Conservation (phyloP, 2,888 invertebrate species). For the Desoria tigrina region DNA sequence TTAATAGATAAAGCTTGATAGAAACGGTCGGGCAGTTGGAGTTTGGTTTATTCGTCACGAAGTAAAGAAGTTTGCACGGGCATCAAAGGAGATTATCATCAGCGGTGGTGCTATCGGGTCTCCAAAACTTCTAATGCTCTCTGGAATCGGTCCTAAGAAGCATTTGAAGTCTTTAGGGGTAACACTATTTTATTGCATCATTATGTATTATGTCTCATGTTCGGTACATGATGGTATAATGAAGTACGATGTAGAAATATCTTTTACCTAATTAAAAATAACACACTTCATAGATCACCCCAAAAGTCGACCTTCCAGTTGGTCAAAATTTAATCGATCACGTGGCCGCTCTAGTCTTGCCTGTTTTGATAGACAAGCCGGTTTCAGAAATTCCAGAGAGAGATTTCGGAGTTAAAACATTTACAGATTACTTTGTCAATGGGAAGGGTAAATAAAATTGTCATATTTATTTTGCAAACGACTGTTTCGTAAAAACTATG, state of each 20-base stretch:
- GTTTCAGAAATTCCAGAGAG: conserved; percentile 36
- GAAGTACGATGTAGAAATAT: too few species aligned
- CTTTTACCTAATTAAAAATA: too few species aligned
- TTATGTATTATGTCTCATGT: too few species aligned
- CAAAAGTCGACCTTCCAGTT: background rate
- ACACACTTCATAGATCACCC: background rate
- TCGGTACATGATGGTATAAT: too few species aligned
- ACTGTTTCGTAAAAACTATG: background rate
- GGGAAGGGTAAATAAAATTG: conserved; percentile 34
- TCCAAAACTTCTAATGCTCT: conserved; percentile 67
- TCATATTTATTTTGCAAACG: background rate
- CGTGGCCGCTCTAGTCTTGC: conserved; percentile 22
- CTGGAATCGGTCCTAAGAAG: too few species aligned
- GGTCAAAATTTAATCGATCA: conserved; percentile 44
- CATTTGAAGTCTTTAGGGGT: conserved; percentile 24
- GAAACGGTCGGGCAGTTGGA: conserved; percentile 75
- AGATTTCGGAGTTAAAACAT: conserved; percentile 31
- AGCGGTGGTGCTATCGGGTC: conserved; percentile 72
- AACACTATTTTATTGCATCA: too few species aligned
- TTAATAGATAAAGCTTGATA: conserved; percentile 50
- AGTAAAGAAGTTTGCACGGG: conserved; percentile 71
- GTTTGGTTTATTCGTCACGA: conserved; percentile 77
- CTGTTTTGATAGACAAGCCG: conserved; percentile 27
- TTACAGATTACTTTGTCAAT: conserved; percentile 36
- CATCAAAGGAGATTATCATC: conserved; percentile 82